These are phyloP conservation scores for Mimas tiliae DNA, from an alignment of 2,888 invertebrate species.

Conservation along the genomic window DNA sequence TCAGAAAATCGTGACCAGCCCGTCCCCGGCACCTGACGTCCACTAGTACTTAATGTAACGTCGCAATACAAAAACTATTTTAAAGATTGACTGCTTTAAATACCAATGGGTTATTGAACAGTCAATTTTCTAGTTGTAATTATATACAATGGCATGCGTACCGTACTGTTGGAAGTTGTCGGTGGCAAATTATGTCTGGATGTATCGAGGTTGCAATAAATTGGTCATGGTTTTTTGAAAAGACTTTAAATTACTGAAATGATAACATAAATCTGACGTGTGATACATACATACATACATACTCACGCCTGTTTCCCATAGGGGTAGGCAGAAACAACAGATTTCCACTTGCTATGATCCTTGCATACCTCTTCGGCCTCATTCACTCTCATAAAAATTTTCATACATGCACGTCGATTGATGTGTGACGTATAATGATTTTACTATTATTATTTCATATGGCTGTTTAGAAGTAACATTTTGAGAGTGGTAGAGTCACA, in stretches of 20 bases:
- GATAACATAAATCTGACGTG: not conserved
- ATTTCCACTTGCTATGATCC: too few species aligned
- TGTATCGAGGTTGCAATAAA: not conserved
- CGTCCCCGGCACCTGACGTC: constrained; percentile 81
- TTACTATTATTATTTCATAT: too few species aligned
- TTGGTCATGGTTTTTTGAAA: not conserved
- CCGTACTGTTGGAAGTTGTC: constrained; percentile 6
- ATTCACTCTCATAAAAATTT: too few species aligned
- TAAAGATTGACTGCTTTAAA: constrained; percentile 25
- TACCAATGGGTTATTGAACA: constrained; percentile 24
- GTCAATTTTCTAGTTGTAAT: constrained; percentile 25
- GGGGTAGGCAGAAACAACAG: too few species aligned
- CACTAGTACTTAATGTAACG: constrained; percentile 75
- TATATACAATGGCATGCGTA: constrained; percentile 2
- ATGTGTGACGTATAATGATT: too few species aligned
- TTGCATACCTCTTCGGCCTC: too few species aligned
- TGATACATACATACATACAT: too few species aligned
- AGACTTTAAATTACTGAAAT: not conserved
- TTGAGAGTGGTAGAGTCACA: too few species aligned
- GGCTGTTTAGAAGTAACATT: too few species aligned
- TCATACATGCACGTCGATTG: too few species aligned
- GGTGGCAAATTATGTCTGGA: not conserved
- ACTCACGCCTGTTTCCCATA: too few species aligned
- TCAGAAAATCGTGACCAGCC: constrained; percentile 82
- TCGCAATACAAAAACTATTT: constrained; percentile 39